Evolutionary conservation across 2,888 invertebrate species (phyloP), one percentile per base, ranked within the genome.

Genomic region (Scaptomyza caliginosa): DNA sequence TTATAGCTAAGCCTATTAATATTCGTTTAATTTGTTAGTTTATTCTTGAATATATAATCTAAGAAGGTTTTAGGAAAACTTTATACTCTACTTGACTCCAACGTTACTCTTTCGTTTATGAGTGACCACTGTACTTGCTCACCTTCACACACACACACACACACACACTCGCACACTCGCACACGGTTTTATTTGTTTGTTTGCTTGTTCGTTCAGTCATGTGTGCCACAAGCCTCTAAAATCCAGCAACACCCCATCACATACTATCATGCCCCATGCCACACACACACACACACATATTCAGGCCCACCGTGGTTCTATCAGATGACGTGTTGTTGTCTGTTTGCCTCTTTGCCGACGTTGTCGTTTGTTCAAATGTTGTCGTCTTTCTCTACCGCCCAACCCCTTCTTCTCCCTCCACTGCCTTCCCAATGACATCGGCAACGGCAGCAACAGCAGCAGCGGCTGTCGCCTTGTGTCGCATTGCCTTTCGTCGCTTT

Each of bases 201-300:
- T 77, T 83, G 84, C 74, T 46, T 86, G 86, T 86, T 81, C 74
- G 74, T 54, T 77, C 81, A 81, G 57, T 74, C 74, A 69, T 86
- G 81, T 80, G 74, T 67, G 77, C 65, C 71, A 55, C 71, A 67
- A 56, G 63, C 69, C 56, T 60, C 69, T 51, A 67, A 67, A 67
- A 50, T 39, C 71, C 40, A 40, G 50, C 70, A 46, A 45, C 48
- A 45, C 59, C 46, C 56, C 32, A 16, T 43, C 43, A 19, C 10
- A 4, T 7, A 6, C 13, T n/a, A 4, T 11, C 43, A 13, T 3
- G 0, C 3, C n/a, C 7, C 13, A n/a, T n/a, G n/a, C 5, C 17
- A 5, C 4, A 24, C 10, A 17, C 4, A 13, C 13, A 10, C 19
- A 19, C 16, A 5, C 8, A 3, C 36, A 11, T 6, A 23, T 4